Evolutionary conservation across 2,888 invertebrate genomes (phyloP), one percentile per base, ranked within the genome.

Genomic region (Thecocarcelia acutangulata): DNA sequence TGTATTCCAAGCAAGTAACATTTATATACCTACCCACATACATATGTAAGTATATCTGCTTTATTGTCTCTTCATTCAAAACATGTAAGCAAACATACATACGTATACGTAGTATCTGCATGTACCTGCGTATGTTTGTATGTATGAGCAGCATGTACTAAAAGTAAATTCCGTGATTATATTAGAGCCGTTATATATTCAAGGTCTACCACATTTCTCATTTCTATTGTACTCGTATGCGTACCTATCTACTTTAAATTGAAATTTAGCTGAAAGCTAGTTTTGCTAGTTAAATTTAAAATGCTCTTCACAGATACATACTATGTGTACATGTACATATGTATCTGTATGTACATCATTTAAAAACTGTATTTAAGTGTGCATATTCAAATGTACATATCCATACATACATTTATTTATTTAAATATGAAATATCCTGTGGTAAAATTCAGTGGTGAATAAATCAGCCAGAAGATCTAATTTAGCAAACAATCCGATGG

Each of bases 151-250:
- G 76, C 72, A 76, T 76, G 63, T 61, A n/a, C n/a, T n/a, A 68
- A 42, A 72, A 76, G 66, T 72, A 59, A 61, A 70, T 70, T 73
- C 72, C 56, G 42, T 80, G 69, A 42, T 63, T 69, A 19, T 64
- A 42, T 70, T 84, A 76, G 76, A 84, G 85, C 85, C 85, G 85
- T 85, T 85, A 85, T 83, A 84, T 85, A 83, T 84, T 85, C 85
- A 85, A 85, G 85, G 85, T 85, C 84, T 83, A 79, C 79, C 70
- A 84, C 78, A 80, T 61, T 73, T 72, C 50, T 56, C 70, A 28
- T 48, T 63, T 75, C 17, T 77, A 61, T 59, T 72, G 58, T 54
- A 48, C 2, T 37, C 50, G 12, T 42, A 2, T 61, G 12, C 46
- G 8, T 46, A 11, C 37, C n/a, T 50, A 24, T 12, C 37, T 5